Base-by-base conservation (phyloP, 2,113 vertebrate genomes). In the Rhadina sibilatrix region DNA sequence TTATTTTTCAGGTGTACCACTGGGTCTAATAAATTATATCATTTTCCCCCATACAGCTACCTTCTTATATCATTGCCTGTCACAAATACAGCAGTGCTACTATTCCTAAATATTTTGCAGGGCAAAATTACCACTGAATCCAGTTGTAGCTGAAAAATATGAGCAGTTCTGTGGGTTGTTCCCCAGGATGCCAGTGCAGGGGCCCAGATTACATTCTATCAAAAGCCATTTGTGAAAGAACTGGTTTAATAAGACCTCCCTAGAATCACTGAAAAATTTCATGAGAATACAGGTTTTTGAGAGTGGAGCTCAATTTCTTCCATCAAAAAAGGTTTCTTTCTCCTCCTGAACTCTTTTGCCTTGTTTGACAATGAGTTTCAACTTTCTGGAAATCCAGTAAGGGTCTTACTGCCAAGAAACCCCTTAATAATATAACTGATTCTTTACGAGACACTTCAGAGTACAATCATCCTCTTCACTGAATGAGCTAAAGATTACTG, bases 401-500 rank as follows among this genome's bases (percentile, higher is more conserved):
- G 69, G 49, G 70, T 89, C 63, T 60, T 79, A 49, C 28, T 82
- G 89, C 61, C 83, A 93, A 76, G 69, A 75, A 76, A 75, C 53
- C 40, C 65, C 44, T 96, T 95, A 60, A 79, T 84, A 91, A 89
- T 82, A 68, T 68, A 87, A 64, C n/a, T 60, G 60, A 57, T 68
- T 91, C 69, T 71, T 82, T 86, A 57, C 0, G 1, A 80, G 70
- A 69, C 59, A 80, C 69, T 79, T 81, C 0, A 9, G 91, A 94
- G 77, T 61, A 84, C 87, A 82, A 69, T 93, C 92, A 74, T 74
- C 77, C 84, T 82, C 91, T 79, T 61, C 83, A 95, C 20, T 72
- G 77, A 96, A 91, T 17, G 61, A 92, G 85, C 74, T 82, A 40
- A 75, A 89, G 77, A 94, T 91, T 87, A 85, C 63, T 35, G 46